phyloP scores from a whole-genome alignment of 2,797 vertebrate species.

The Onychomys leucogaster region DNA sequence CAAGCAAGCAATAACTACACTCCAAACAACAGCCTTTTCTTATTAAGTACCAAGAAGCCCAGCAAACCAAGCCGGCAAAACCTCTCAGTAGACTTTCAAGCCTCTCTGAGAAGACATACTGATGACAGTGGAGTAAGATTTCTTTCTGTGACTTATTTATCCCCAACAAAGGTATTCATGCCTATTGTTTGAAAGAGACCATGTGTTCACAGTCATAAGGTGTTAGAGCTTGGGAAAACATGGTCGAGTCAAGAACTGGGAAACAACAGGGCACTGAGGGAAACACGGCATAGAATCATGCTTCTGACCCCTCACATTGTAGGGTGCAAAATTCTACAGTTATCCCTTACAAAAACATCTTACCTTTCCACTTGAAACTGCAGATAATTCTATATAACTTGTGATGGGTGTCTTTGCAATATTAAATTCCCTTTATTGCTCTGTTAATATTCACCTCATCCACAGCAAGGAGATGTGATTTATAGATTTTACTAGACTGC shows the following conservation, averaged over 20 bases:
- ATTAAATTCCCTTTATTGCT: conserved; percentile 25
- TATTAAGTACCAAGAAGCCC: background rate
- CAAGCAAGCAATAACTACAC: background rate
- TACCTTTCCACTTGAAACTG: background rate
- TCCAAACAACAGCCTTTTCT: background rate
- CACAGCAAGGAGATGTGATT: background rate
- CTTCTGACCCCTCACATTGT: background rate
- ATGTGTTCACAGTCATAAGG: background rate
- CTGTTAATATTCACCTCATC: conserved; percentile 30
- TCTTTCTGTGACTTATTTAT: background rate
- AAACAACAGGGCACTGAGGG: background rate
- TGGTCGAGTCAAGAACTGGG: background rate
- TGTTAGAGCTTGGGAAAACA: background rate
- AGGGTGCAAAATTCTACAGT: background rate
- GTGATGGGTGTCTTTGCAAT: background rate
- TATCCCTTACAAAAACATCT: background rate
- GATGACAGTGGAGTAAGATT: background rate
- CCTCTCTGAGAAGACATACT: background rate
- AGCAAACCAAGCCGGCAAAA: background rate
- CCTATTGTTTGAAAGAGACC: background rate
- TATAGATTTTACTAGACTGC: background rate
- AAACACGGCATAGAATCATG: background rate
- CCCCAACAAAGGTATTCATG: background rate
- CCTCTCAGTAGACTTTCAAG: background rate
- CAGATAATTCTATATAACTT: background rate